Evolutionary conservation across 2,888 invertebrate species (phyloP).

Genomic region (Linhomoeus sp.): DNA sequence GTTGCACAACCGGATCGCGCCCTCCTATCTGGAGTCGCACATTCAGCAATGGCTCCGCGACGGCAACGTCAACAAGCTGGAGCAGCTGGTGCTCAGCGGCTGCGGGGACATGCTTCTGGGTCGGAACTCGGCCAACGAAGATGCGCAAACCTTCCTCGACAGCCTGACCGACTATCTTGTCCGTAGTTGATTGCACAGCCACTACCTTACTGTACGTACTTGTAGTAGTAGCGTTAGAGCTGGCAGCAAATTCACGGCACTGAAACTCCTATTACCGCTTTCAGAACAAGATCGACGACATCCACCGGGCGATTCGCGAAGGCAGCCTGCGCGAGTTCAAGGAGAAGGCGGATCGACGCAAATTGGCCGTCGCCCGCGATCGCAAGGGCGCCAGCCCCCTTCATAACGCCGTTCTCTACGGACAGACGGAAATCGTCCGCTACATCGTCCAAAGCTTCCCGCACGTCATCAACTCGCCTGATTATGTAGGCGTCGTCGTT

Average conservation of each 20-base stretch:
- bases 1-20: constrained; percentile 26
- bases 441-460: constrained; percentile 45
- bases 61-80: constrained; percentile 60
- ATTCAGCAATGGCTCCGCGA: constrained; percentile 90
- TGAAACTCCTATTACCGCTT: too few species aligned
- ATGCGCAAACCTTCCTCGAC: constrained; percentile 9
- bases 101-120: constrained; percentile 53
- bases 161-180: constrained; percentile 4
- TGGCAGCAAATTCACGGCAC: too few species aligned
- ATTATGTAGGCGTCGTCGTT: constrained; percentile 22
- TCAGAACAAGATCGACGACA: constrained; percentile 65
- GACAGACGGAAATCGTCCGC: constrained; percentile 43
- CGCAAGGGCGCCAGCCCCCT: constrained; percentile 42
- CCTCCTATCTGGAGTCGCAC: constrained; percentile 40
- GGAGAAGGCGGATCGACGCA: constrained; percentile 50
- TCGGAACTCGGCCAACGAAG: constrained; percentile 31
- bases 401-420: constrained; percentile 69
- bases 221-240: too few species aligned
- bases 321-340: constrained; percentile 63
- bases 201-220: too few species aligned
- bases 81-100: constrained; percentile 71
- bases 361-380: constrained; percentile 61
- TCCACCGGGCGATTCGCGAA: constrained; percentile 60
- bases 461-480: constrained; percentile 51
- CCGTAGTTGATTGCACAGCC: too few species aligned